These are phyloP conservation scores for Agrotis clavis DNA, from an alignment of 2,888 invertebrate species.

Conservation along the genomic window DNA sequence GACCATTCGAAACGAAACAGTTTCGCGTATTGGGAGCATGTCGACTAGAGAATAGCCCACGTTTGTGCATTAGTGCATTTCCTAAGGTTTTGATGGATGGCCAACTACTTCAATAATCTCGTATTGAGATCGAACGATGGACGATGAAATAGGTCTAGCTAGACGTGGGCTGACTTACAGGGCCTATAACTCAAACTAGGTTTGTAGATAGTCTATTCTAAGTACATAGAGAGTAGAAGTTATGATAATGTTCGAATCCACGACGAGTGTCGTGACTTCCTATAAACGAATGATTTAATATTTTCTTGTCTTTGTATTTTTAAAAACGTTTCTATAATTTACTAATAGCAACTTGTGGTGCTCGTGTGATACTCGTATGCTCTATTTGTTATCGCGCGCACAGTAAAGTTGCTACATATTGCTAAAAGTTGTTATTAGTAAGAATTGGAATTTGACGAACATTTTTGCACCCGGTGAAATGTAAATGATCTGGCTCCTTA, in stretches of 20 bases:
- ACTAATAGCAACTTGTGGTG: no score
- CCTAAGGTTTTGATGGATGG: slow-evolving; percentile 46
- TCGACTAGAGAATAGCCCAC: slow-evolving; percentile 35
- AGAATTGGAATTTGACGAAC: no score
- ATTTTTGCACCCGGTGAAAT: no score
- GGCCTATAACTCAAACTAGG: slow-evolving; percentile 31
- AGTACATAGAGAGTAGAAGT: neutral
- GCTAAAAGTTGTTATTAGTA: no score
- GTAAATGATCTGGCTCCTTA: no score
- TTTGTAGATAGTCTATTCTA: neutral
- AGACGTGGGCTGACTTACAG: slow-evolving; percentile 37
- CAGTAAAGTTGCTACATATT: no score
- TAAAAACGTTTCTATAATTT: no score
- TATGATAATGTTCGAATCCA: neutral
- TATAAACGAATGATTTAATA: neutral
- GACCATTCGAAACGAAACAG: slow-evolving; percentile 25
- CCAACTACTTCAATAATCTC: slow-evolving; percentile 35
- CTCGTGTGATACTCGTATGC: no score
- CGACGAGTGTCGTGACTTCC: neutral
- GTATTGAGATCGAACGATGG: slow-evolving; percentile 8
- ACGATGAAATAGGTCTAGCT: slow-evolving; percentile 19
- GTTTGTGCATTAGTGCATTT: slow-evolving; percentile 38
- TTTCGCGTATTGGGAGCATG: slow-evolving; percentile 42
- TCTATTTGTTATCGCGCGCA: no score
- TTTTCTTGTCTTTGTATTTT: no score